Evolutionary conservation across 2,888 invertebrate species (phyloP).

Genomic region (Eupelmus urozonus): DNA sequence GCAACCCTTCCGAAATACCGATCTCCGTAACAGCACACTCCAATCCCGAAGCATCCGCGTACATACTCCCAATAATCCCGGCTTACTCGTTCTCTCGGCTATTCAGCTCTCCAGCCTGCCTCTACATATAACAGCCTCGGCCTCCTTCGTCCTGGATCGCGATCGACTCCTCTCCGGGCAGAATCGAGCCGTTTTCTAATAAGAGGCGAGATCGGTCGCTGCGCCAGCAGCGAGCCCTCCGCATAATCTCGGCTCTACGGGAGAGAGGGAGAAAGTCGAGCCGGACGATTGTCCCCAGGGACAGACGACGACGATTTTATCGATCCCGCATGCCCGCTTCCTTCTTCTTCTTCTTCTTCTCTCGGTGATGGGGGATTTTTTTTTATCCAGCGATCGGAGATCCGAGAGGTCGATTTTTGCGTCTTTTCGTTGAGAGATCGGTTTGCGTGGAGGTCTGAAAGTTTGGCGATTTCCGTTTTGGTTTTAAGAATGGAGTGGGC

Average conservation of each 20-base stretch:
- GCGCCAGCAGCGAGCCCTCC: not conserved
- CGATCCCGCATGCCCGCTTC: constrained; percentile 30
- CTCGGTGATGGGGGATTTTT: not conserved
- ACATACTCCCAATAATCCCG: too few species aligned
- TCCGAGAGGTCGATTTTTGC: too few species aligned
- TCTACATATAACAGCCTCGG: too few species aligned
- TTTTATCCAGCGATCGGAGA: not conserved
- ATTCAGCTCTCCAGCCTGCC: constrained; percentile 1
- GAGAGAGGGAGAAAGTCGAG: constrained; percentile 1
- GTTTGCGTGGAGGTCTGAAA: too few species aligned
- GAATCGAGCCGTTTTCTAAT: not conserved
- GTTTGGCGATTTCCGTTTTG: too few species aligned
- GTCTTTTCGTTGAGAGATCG: too few species aligned
- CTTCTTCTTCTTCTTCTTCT: not conserved
- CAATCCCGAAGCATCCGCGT: too few species aligned
- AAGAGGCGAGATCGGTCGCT: not conserved
- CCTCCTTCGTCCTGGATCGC: too few species aligned
- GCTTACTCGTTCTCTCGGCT: constrained; percentile 45
- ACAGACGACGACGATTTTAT: constrained; percentile 55
- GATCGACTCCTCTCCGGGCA: too few species aligned
- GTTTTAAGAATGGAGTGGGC: too few species aligned
- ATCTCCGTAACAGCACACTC: not conserved
- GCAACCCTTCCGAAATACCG: not conserved
- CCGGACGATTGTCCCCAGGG: constrained; percentile 37
- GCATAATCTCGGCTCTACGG: not conserved